phyloP scores from a whole-genome alignment of 2,113 vertebrate genomes.

The Corythoichthys haematopterus region DNA sequence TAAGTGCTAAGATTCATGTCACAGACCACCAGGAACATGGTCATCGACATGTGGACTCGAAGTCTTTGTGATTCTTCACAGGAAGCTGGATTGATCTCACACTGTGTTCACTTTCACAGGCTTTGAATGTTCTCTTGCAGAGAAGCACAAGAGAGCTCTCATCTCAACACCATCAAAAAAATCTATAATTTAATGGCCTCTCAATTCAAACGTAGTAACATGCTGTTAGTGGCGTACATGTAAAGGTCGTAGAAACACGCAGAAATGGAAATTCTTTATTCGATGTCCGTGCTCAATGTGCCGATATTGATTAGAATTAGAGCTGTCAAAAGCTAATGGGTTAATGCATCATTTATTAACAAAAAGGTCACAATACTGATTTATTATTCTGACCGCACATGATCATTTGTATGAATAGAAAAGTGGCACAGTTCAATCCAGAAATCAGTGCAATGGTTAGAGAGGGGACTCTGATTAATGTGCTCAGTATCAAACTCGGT shows the following conservation, averaged over 20 bases:
- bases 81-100: constrained; percentile 37
- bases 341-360: too few species aligned
- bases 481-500: too few species aligned
- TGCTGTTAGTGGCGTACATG: background rate
- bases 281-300: background rate
- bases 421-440: too few species aligned
- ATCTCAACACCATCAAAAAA: constrained; percentile 12
- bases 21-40: constrained; percentile 1
- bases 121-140: constrained; percentile 29
- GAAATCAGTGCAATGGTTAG: too few species aligned
- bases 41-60: constrained; percentile 37
- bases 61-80: constrained; percentile 18
- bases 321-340: too few species aligned
- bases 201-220: constrained; percentile 15
- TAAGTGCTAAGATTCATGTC: constrained; percentile 28
- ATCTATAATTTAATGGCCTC: constrained; percentile 10
- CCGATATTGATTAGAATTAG: background rate
- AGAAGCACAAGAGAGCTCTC: constrained; percentile 22
- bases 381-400: too few species aligned
- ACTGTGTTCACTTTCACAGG: constrained; percentile 19
- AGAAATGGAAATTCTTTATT: background rate
- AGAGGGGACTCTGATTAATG: too few species aligned
- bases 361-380: too few species aligned
- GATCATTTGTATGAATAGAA: too few species aligned
- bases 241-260: background rate